Conservation (phyloP, 2,797 vertebrate species). For the Danio choprae region DNA sequence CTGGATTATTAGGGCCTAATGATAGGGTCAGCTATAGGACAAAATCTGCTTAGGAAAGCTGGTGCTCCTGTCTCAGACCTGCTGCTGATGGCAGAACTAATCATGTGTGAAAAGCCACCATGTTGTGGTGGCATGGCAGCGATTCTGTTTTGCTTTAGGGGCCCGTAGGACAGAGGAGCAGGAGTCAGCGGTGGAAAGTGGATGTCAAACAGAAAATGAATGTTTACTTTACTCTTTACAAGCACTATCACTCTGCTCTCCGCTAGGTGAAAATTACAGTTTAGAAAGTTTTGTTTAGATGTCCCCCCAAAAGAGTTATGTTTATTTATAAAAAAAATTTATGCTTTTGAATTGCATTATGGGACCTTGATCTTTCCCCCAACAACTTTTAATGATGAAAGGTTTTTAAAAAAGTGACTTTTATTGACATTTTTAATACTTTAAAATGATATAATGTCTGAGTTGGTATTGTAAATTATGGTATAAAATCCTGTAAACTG, state of each 20-base stretch:
- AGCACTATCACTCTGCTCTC: not conserved
- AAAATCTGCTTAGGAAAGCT: slow-evolving; percentile 50
- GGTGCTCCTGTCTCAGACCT: slow-evolving; percentile 34
- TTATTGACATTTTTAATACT: too few species aligned
- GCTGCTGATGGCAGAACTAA: slow-evolving; percentile 53
- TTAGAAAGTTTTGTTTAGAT: not conserved
- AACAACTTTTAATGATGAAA: too few species aligned
- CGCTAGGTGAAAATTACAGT: not conserved
- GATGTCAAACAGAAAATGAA: slow-evolving; percentile 15
- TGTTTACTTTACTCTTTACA: slow-evolving; percentile 37
- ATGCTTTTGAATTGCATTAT: too few species aligned
- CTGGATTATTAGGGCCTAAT: slow-evolving; percentile 55
- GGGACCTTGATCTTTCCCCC: too few species aligned
- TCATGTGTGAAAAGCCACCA: slow-evolving; percentile 59
- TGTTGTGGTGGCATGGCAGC: slow-evolving; percentile 41
- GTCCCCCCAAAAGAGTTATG: too few species aligned
- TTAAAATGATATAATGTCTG: too few species aligned
- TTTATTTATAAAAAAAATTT: too few species aligned
- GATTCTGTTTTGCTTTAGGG: slow-evolving; percentile 42
- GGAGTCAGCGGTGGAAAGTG: slow-evolving; percentile 28
- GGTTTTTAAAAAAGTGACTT: too few species aligned
- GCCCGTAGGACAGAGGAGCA: slow-evolving; percentile 36
- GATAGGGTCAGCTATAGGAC: slow-evolving; percentile 58
- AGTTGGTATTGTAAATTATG: too few species aligned
- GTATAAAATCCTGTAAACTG: too few species aligned